Conservation (phyloP, 1,140 invertebrate species). For the Leptopilina clavipes region DNA sequence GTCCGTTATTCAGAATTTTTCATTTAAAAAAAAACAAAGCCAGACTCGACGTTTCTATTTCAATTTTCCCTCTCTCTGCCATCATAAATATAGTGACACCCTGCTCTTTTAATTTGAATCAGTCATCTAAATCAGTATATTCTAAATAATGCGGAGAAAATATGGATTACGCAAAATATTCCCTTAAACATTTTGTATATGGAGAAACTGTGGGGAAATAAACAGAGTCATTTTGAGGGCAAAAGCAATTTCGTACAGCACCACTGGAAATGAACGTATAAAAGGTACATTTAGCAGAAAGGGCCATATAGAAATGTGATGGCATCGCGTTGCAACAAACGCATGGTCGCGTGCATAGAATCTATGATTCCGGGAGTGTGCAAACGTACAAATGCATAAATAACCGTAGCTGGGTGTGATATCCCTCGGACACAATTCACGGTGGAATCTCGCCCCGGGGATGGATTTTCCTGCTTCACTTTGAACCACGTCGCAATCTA, state of each 20-base stretch:
- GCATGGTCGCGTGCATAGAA: conserved; percentile 39
- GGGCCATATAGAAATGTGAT: conserved; percentile 37
- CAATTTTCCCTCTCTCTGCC: neutral
- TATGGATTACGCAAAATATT: neutral
- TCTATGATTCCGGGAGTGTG: conserved; percentile 35
- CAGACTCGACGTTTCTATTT: neutral
- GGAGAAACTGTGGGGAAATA: conserved; percentile 11
- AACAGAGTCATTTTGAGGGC: conserved; percentile 10
- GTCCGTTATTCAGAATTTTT: conserved; percentile 6
- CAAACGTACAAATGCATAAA: conserved; percentile 54
- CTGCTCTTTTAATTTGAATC: too few species aligned
- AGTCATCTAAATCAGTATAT: too few species aligned
- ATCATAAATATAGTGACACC: too few species aligned
- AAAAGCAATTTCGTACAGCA: conserved; percentile 13
- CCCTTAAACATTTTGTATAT: conserved; percentile 9
- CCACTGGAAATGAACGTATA: conserved; percentile 13
- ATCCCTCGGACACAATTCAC: conserved; percentile 49
- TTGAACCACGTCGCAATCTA: conserved; percentile 43
- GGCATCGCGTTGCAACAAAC: conserved; percentile 32
- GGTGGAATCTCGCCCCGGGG: conserved; percentile 49
- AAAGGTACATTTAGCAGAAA: conserved; percentile 15
- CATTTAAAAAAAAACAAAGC: conserved; percentile 16
- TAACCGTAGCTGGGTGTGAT: conserved; percentile 43
- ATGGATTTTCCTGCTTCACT: conserved; percentile 48
- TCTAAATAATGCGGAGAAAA: too few species aligned